phyloP scores from a whole-genome alignment of 2,113 vertebrate species.

The Sinocyclocheilus anshuiensis region DNA sequence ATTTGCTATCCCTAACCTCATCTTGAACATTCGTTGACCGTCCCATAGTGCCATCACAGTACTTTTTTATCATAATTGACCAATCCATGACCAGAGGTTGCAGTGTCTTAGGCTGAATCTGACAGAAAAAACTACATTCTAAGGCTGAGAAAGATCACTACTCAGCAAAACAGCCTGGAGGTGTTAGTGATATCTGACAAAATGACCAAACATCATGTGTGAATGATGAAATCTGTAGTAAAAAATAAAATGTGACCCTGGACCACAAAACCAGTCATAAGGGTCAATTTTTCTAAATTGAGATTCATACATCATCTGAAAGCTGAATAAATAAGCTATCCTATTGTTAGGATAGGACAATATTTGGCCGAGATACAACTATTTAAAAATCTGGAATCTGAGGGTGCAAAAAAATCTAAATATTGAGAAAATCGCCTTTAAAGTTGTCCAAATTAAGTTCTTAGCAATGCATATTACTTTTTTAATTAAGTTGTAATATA shows the following conservation, averaged over 20 bases:
- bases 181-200: constrained; percentile 1
- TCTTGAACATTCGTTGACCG: not conserved
- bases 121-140: constrained; percentile 32
- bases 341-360: too few species aligned
- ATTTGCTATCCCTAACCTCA: not conserved
- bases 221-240: not conserved
- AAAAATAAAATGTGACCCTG: not conserved
- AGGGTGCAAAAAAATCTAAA: too few species aligned
- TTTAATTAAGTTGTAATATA: too few species aligned
- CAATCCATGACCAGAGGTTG: constrained; percentile 25
- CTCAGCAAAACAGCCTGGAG: constrained; percentile 51
- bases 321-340: too few species aligned
- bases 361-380: too few species aligned
- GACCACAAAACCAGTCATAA: too few species aligned
- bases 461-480: too few species aligned
- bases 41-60: not conserved
- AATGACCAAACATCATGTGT: not conserved
- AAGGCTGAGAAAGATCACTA: constrained; percentile 35
- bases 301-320: too few species aligned
- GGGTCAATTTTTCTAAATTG: too few species aligned
- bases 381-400: too few species aligned
- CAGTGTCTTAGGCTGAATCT: constrained; percentile 12
- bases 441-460: too few species aligned
- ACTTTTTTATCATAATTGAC: constrained; percentile 10
- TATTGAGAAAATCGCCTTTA: too few species aligned